A percentile compares a stretch with the other conserved stretches of the same genome.
phyloP scores from a whole-genome alignment of 2,888 invertebrate genomes.

The Erebia palarica region DNA sequence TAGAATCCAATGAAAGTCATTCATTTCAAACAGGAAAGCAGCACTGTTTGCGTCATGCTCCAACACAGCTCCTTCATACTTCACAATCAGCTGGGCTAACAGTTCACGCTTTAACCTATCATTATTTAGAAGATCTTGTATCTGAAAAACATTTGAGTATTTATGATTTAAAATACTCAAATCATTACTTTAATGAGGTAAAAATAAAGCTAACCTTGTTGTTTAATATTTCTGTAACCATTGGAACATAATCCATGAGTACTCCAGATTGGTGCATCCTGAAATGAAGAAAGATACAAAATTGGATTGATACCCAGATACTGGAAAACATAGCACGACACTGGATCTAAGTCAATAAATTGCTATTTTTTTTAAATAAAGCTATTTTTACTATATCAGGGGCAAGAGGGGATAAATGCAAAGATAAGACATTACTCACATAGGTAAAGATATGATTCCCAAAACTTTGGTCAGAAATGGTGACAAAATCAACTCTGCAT shows the following conservation, averaged over 20 bases:
- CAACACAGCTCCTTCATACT: constrained; percentile 75
- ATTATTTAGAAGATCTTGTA: constrained; percentile 67
- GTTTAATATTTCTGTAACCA: constrained; percentile 77
- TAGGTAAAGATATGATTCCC: constrained; percentile 71
- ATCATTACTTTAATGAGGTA: background rate
- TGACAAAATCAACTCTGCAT: constrained; percentile 76
- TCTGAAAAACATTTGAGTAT: constrained; percentile 54
- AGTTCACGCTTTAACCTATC: constrained; percentile 73
- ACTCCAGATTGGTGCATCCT: constrained; percentile 79
- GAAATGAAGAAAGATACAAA: constrained; percentile 40
- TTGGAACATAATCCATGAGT: constrained; percentile 82
- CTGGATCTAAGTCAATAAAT: too few relatives aligned
- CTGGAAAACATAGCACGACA: too few relatives aligned
- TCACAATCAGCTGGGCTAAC: constrained; percentile 73
- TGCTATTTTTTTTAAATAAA: too few relatives aligned
- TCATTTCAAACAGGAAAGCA: constrained; percentile 83
- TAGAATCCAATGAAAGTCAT: constrained; percentile 84
- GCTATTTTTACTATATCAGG: background rate
- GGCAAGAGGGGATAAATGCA: too few relatives aligned
- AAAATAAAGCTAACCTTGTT: constrained; percentile 66
- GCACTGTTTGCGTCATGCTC: constrained; percentile 77
- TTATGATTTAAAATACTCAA: background rate
- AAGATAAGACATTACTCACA: constrained; percentile 53
- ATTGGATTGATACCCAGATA: too few relatives aligned
- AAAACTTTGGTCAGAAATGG: constrained; percentile 72